Evolutionary conservation across 2,797 vertebrate genomes (phyloP), one percentile per base, ranked within the genome.

Genomic region (Phaenicophaeus curvirostris): DNA sequence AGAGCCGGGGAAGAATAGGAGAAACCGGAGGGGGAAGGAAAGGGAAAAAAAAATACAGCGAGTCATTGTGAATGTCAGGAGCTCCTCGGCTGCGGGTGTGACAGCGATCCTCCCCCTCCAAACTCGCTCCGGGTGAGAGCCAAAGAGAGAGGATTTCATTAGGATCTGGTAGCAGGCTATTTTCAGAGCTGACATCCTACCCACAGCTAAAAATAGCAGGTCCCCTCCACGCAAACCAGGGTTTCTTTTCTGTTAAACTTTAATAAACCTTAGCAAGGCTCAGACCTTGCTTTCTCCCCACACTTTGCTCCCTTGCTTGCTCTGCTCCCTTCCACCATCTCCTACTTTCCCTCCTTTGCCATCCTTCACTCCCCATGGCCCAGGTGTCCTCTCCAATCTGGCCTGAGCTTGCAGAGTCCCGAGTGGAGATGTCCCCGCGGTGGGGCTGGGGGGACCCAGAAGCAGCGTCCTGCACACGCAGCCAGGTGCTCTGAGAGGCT

Each of bases 151-250:
- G 95, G 90, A 97, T 97, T 97, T 93, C 96, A 97, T 97, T 95
- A 88, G 90, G 89, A 96, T 97, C 95, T 98, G 90, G 88, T 90
- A 95, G 95, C 94, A 88, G 93, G 93, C 97, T 98, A 97, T 98
- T 98, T 98, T 97, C 94, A 97, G 95, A 97, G 94, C 96, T 97
- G 97, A 97, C 96, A 98, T 97, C 93, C 95, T 97, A 98, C 96
- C 97, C 96, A 94, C 10, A 24, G 90, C 96, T 97, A 98, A 98
- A 98, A 97, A 97, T 97, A 98, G 95, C 76, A 9, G 13, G 51
- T 93, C 91, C 95, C 96, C 96, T 97, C 96, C 93, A 97, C 91
- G 90, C 93, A 96, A 96, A 97, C 61, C 87, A 95, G 89, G 91
- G 76, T 91, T 98, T 94, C 94, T 98, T 96, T 91, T 92, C 96